These are phyloP conservation scores for Montipora efflorescens DNA, from an alignment of 64 coral and sea anemone genomes.

Conservation along the genomic window DNA sequence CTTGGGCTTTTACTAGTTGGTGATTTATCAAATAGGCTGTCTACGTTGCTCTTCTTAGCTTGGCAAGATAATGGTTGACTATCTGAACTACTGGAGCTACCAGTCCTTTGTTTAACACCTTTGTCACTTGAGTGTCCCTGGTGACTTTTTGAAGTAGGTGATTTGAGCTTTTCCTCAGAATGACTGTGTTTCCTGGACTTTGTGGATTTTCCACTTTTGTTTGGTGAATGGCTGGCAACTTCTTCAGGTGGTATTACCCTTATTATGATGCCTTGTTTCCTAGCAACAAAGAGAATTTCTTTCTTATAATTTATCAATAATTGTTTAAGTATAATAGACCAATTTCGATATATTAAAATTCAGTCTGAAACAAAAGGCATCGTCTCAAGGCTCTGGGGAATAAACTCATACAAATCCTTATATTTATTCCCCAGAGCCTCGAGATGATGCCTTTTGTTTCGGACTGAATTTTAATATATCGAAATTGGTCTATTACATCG, in stretches of 20 bases:
- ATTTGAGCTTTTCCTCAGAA: conserved; percentile 1
- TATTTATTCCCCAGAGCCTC: too few species aligned
- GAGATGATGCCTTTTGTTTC: too few species aligned
- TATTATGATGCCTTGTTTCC: conserved; percentile 75
- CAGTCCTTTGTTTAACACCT: conserved; percentile 1
- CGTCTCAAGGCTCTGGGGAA: too few species aligned
- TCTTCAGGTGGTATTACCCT: conserved; percentile 84
- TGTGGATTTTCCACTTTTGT: conserved; percentile 22
- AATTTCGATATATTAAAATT: too few species aligned
- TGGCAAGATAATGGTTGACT: conserved; percentile 27
- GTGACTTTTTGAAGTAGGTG: background rate
- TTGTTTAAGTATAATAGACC: too few species aligned
- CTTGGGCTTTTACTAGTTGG: conserved; percentile 34
- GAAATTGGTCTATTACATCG: too few species aligned
- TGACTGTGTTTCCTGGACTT: conserved; percentile 50
- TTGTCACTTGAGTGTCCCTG: background rate
- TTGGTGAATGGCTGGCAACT: background rate
- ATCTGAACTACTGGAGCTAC: conserved; percentile 43
- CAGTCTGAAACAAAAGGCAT: too few species aligned
- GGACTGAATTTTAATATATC: too few species aligned
- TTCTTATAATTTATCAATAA: too few species aligned
- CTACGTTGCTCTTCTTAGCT: conserved; percentile 8
- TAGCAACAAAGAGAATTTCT: conserved; percentile 30
- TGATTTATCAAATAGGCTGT: background rate
- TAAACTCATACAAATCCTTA: too few species aligned